These are phyloP conservation scores for Galaxea fascicularis DNA, from an alignment of 92 coral and sea anemone species.

Conservation along the genomic window DNA sequence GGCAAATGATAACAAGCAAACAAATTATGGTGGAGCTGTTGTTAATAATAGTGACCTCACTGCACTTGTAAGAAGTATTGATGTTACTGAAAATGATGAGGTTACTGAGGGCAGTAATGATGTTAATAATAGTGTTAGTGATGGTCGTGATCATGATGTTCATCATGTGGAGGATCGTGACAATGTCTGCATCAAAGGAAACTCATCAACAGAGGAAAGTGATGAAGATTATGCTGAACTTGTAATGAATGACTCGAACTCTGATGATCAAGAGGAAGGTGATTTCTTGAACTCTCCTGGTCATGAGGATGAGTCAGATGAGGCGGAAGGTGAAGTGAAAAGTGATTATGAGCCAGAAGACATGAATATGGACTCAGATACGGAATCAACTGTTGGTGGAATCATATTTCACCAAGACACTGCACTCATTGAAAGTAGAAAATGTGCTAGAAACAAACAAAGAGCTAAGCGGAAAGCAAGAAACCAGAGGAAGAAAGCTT, in stretches of 20 bases:
- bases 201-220: slow-evolving; percentile 12
- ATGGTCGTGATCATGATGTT: background rate
- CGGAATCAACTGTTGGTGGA: slow-evolving; percentile 29
- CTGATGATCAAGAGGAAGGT: slow-evolving; percentile 63
- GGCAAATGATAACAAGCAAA: background rate
- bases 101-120: background rate
- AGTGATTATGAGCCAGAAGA: slow-evolving; percentile 45
- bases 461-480: slow-evolving; percentile 22
- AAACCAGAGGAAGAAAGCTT: slow-evolving; percentile 23
- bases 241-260: slow-evolving; percentile 62
- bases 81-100: background rate
- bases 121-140: slow-evolving; percentile 1
- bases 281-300: slow-evolving; percentile 24
- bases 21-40: background rate
- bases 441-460: slow-evolving; percentile 1
- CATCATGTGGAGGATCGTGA: background rate
- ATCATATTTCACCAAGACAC: slow-evolving; percentile 24
- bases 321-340: slow-evolving; percentile 27
- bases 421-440: slow-evolving; percentile 7
- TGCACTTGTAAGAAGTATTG: background rate
- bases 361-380: slow-evolving; percentile 43
- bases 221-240: slow-evolving; percentile 71
- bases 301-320: slow-evolving; percentile 46
- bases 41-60: background rate
- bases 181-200: background rate